Conservation (phyloP, 2,888 invertebrate species). For the Ennomos quercinarius region DNA sequence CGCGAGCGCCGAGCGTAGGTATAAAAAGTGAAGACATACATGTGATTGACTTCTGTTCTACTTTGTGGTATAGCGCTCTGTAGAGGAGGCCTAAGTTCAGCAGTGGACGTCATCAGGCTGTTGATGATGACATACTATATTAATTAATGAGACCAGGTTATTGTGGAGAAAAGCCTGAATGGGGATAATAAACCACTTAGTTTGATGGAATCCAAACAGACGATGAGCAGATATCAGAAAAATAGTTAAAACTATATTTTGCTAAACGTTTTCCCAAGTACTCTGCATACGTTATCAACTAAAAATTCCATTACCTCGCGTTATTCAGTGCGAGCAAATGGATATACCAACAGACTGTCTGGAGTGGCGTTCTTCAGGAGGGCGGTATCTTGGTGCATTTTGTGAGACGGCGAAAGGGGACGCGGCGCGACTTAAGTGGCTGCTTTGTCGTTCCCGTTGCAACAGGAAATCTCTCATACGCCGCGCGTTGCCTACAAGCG, state of each 20-base stretch:
- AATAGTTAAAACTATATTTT: background rate
- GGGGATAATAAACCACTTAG: background rate
- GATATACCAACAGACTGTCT: conserved; percentile 68
- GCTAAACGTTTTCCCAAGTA: conserved; percentile 2
- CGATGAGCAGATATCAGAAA: too few species aligned
- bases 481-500: conserved; percentile 51
- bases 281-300: conserved; percentile 40
- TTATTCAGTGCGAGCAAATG: conserved; percentile 65
- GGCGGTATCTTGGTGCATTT: conserved; percentile 66
- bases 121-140: too few species aligned
- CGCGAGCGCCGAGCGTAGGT: too few species aligned
- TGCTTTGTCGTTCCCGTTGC: conserved; percentile 58
- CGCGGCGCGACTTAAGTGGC: conserved; percentile 63
- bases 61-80: too few species aligned
- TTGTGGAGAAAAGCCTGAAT: too few species aligned
- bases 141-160: too few species aligned
- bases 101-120: too few species aligned
- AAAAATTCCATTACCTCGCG: conserved; percentile 65
- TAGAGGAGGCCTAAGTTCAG: too few species aligned
- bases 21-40: too few species aligned
- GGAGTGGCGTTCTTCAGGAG: conserved; percentile 49
- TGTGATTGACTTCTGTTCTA: too few species aligned
- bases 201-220: conserved; percentile 22
- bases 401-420: conserved; percentile 62
- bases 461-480: conserved; percentile 61